Conservation (phyloP, 2,113 vertebrate species). For the Sus scrofa region DNA sequence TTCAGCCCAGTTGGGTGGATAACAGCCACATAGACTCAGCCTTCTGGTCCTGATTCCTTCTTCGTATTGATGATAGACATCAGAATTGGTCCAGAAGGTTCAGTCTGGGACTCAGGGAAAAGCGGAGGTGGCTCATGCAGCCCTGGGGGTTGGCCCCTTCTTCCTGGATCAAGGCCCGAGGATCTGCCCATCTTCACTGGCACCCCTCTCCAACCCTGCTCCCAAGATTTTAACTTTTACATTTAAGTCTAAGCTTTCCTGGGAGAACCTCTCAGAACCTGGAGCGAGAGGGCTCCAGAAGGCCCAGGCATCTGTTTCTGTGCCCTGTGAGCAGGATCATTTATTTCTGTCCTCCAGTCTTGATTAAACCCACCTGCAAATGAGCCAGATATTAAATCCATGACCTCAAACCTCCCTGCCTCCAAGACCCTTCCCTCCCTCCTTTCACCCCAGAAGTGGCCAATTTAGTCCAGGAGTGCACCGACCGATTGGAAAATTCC, state of each 20-base stretch:
- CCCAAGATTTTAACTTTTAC: not conserved
- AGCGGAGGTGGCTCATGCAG: rapidly evolving
- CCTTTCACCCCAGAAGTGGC: not conserved
- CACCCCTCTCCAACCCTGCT: not conserved
- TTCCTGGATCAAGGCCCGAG: not conserved
- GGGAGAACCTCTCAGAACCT: not conserved
- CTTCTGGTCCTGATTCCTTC: not conserved
- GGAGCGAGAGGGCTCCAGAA: too few species aligned
- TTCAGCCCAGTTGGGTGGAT: not conserved
- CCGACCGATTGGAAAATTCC: not conserved
- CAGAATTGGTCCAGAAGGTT: not conserved
- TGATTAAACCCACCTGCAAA: conserved; percentile 22
- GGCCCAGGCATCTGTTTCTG: not conserved
- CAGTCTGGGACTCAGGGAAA: not conserved
- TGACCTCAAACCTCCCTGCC: not conserved
- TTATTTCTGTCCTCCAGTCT: conserved; percentile 7
- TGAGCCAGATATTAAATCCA: not conserved
- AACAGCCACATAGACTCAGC: rapidly evolving
- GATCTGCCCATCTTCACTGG: not conserved
- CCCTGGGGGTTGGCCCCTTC: too few species aligned
- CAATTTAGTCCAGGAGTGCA: rapidly evolving
- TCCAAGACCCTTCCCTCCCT: not conserved
- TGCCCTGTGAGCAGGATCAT: not conserved
- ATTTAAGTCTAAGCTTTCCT: not conserved
- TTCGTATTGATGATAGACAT: rapidly evolving